phyloP scores from a whole-genome alignment of 2,113 vertebrate species.

The Limnothrissa miodon region DNA sequence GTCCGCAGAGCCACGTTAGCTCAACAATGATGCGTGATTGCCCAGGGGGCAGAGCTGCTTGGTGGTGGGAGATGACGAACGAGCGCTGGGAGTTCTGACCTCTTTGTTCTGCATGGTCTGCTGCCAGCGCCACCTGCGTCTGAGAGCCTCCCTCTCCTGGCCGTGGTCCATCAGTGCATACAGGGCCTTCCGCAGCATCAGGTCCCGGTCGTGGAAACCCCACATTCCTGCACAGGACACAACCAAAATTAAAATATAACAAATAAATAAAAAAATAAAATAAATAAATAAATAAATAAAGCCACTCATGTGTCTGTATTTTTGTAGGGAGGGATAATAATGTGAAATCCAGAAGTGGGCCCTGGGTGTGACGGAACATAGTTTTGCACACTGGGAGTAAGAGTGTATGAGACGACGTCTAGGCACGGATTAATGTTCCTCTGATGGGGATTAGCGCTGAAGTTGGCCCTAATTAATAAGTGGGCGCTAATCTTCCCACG shows the following conservation, averaged over 20 bases:
- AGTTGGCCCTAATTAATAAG: neutral
- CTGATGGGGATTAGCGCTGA: neutral
- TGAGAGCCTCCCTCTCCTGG: conserved; percentile 82
- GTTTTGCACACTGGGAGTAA: neutral
- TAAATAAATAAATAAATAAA: neutral
- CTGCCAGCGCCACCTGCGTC: conserved; percentile 93
- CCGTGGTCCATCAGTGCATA: conserved; percentile 91
- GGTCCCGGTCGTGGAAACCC: conserved; percentile 94
- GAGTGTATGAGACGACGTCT: neutral
- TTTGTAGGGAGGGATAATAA: neutral
- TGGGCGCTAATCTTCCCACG: neutral
- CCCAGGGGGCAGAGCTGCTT: neutral
- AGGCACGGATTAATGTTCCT: neutral
- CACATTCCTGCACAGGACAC: conserved; percentile 83
- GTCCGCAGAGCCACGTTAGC: neutral
- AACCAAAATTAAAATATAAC: neutral
- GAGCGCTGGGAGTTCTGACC: conserved; percentile 63
- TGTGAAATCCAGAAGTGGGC: neutral
- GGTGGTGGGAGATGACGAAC: neutral
- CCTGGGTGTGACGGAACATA: neutral
- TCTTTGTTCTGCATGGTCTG: conserved; percentile 98
- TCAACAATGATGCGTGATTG: neutral
- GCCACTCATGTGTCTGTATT: neutral
- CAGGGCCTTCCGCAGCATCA: conserved; percentile 90
- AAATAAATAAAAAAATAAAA: neutral